Percentiles rank a stretch among this genome's conserved stretches.
Conservation (phyloP, 2,113 vertebrate species). For the Dromiciops gliroides region DNA sequence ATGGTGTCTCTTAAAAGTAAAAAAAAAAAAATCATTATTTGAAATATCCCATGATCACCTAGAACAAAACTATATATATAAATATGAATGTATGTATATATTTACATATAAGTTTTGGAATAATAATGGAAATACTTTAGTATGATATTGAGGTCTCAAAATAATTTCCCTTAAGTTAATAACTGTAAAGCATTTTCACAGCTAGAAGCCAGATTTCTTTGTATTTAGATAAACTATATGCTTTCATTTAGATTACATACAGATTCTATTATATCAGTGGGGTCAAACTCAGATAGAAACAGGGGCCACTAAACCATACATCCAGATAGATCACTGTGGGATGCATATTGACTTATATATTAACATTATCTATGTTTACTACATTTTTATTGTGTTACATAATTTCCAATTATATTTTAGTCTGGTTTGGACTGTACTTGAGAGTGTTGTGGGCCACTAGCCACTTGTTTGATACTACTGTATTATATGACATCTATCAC, state of each 20-base stretch:
- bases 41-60: not conserved
- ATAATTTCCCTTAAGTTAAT: not conserved
- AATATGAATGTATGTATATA: no score
- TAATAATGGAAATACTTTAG: not conserved
- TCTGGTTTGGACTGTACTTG: not conserved
- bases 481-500: not conserved
- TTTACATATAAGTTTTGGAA: not conserved
- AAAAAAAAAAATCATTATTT: not conserved
- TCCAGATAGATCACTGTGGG: not conserved
- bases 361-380: not conserved
- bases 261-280: not conserved
- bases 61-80: not conserved
- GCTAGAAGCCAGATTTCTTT: not conserved
- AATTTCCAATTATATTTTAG: not conserved
- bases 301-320: not conserved
- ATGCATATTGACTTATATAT: not conserved
- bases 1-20: not conserved
- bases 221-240: not conserved
- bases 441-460: not conserved
- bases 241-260: not conserved
- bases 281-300: not conserved
- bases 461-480: not conserved
- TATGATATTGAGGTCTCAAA: not conserved
- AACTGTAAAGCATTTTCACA: not conserved
- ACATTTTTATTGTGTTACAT: not conserved